Evolutionary conservation across 1,140 invertebrate genomes (phyloP), one percentile per base, ranked within the genome.

Genomic region (Drosophila subobscura): DNA sequence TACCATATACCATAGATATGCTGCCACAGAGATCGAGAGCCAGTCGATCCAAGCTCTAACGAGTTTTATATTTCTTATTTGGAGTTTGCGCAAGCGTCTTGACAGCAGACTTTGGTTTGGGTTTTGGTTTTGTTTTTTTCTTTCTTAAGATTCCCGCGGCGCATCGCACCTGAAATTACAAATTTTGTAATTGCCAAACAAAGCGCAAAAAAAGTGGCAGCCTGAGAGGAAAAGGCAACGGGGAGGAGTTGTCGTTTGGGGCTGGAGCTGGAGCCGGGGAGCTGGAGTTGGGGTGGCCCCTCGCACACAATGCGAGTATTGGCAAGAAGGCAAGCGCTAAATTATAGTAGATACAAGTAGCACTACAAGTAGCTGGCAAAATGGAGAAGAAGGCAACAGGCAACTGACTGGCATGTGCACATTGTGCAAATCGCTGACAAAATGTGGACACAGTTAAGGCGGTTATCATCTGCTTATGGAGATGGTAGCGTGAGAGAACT

Each of bases 351-450:
- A 71, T 74, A 60, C 76, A 40, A 59, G 60, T 64, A 55, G 4
- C 5, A 49, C 52, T 57, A 50, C 64, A 55, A 78, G 56, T 84
- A 58, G 58, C 55, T 42, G 51, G 60, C 37, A 66, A 67, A 55
- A 77, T 33, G 29, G 7, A 33, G 3, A 73, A 73, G 70, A 73
- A 73, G 70, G 71, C 71, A 65, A 22, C 71, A 44, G 52, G 59
- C 33, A 66, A 61, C 47, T 73, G 80, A 61, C 47, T 73, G 80
- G 72, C 63, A 84, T 71, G 77, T 60, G 73, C 81, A 74, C 72
- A 85, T 86, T 86, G 81, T 86, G 81, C 77, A 86, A 85, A 85
- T 86, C 74, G 81, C 81, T 86, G 81, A 81, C 81, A 81, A 81
- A 86, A 80, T 80, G 77, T 78, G 75, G 65, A 54, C 77, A 59